These are phyloP conservation scores for Hippocampus abdominalis DNA, from an alignment of 2,113 vertebrate species.

Conservation along the genomic window DNA sequence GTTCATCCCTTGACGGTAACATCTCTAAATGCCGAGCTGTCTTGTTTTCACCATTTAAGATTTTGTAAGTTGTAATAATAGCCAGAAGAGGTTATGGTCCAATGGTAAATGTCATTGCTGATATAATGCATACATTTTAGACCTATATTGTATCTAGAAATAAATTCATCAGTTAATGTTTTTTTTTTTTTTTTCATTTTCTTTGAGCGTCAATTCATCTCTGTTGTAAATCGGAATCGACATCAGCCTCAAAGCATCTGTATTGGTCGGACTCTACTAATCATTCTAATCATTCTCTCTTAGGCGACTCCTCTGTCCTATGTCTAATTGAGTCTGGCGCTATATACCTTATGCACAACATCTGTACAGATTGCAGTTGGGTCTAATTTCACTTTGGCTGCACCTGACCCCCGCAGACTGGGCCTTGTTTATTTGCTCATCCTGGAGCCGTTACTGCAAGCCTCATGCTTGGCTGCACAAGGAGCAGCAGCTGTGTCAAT, in stretches of 20 bases:
- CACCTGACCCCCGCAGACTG: constrained; percentile 57
- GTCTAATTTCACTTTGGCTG: constrained; percentile 55
- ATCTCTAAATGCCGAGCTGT: constrained; percentile 31
- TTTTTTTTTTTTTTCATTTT: too few species aligned
- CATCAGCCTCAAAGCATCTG: too few species aligned
- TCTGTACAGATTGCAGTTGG: constrained; percentile 33
- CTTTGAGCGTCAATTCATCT: too few species aligned
- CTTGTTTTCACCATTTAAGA: constrained; percentile 4
- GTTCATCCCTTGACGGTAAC: constrained; percentile 65
- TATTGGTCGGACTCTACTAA: not conserved
- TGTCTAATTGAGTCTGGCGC: constrained; percentile 46
- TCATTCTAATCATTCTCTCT: constrained; percentile 1
- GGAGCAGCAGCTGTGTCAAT: constrained; percentile 66
- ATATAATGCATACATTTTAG: too few species aligned
- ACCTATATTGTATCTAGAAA: too few species aligned
- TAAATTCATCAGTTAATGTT: too few species aligned
- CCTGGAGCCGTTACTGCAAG: constrained; percentile 61
- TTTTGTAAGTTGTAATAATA: not conserved
- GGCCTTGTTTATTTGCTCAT: constrained; percentile 65
- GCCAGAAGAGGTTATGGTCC: not conserved
- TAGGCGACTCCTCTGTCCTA: constrained; percentile 36
- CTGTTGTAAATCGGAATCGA: not conserved
- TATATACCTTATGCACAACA: constrained; percentile 16
- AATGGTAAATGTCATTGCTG: too few species aligned
- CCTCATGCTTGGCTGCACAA: constrained; percentile 62